Evolutionary conservation across 2,113 vertebrate species (phyloP).

Genomic region (Saccopteryx bilineata): DNA sequence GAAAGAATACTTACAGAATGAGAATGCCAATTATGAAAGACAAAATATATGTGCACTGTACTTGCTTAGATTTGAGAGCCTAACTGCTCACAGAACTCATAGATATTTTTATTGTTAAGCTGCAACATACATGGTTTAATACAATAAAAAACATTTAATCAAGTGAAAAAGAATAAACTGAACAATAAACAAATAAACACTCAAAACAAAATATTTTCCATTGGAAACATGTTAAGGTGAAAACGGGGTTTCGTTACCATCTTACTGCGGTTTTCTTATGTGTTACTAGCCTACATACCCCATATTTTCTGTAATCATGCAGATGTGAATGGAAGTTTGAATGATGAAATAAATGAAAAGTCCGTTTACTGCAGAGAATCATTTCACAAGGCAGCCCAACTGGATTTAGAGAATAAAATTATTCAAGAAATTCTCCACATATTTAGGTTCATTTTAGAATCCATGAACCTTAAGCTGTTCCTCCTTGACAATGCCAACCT

Average conservation of each 20-base stretch:
- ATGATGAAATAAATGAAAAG: slow-evolving; percentile 85
- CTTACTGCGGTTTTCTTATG: slow-evolving; percentile 89
- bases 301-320: slow-evolving; percentile 84
- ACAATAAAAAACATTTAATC: slow-evolving; percentile 88
- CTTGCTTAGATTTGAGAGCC: slow-evolving; percentile 65
- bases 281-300: slow-evolving; percentile 88
- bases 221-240: slow-evolving; percentile 89
- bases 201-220: slow-evolving; percentile 89
- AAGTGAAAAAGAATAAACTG: slow-evolving; percentile 86
- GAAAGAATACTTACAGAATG: neutral
- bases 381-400: slow-evolving; percentile 86
- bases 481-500: slow-evolving; percentile 94
- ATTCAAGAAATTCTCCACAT: slow-evolving; percentile 82
- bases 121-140: slow-evolving; percentile 88
- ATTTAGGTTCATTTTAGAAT: slow-evolving; percentile 87
- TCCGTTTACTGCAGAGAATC: slow-evolving; percentile 88
- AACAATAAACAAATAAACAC: slow-evolving; percentile 84
- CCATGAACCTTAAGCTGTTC: slow-evolving; percentile 95
- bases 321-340: slow-evolving; percentile 83
- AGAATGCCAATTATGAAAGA: neutral
- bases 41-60: neutral
- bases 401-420: slow-evolving; percentile 75
- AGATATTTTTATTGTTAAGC: slow-evolving; percentile 88
- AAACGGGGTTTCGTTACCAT: slow-evolving; percentile 84
- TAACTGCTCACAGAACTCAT: slow-evolving; percentile 77